These are phyloP conservation scores for Canis aureus DNA, from an alignment of 2,113 vertebrate species.

Conservation along the genomic window DNA sequence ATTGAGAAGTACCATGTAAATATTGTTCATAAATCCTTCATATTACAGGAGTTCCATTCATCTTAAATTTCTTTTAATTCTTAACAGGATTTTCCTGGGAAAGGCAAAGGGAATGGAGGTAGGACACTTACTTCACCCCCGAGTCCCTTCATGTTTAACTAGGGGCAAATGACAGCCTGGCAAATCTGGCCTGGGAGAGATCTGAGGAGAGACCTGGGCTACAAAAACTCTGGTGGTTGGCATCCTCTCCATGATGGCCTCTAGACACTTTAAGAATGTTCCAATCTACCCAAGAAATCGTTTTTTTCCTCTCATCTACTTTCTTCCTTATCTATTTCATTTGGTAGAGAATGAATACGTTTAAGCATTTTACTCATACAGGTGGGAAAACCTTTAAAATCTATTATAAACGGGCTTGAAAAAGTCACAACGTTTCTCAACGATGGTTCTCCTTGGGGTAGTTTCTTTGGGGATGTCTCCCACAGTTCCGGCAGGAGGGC, in stretches of 20 bases:
- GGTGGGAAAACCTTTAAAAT: background rate
- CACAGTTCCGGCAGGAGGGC: background rate
- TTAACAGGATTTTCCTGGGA: background rate
- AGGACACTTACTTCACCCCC: background rate
- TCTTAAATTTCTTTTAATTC: conserved; percentile 12
- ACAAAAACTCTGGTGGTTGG: background rate
- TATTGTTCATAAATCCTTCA: conserved; percentile 15
- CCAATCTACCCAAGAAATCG: background rate
- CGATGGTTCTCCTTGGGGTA: background rate
- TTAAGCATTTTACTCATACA: background rate
- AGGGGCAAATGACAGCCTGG: background rate
- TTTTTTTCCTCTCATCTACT: background rate
- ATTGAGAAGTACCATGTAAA: background rate
- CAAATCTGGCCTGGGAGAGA: background rate
- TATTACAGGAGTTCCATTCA: background rate
- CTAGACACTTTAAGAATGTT: conserved; percentile 5
- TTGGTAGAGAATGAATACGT: background rate
- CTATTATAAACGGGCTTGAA: background rate
- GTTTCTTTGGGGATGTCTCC: background rate
- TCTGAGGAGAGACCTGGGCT: background rate
- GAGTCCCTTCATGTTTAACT: background rate
- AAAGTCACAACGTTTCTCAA: background rate
- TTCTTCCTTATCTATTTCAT: background rate
- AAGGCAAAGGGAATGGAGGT: background rate
- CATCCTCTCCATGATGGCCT: background rate